Evolutionary conservation across 2,113 vertebrate species (phyloP).

Genomic region (Alectura lathami): DNA sequence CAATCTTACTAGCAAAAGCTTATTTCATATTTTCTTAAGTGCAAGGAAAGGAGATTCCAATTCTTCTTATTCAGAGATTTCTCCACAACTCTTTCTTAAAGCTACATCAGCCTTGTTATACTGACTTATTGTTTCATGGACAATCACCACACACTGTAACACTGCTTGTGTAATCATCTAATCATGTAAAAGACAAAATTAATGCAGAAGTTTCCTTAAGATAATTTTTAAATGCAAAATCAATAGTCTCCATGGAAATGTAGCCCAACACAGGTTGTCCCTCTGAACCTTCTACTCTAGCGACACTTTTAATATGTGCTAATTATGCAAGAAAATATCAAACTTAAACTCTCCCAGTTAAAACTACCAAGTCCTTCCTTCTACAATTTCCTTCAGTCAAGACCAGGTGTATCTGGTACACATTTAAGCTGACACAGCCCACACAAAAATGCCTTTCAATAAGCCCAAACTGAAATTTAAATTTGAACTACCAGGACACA

Average conservation of each 20-base stretch:
- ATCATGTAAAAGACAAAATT: slow-evolving; percentile 6
- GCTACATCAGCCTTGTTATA: background rate
- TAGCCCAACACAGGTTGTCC: background rate
- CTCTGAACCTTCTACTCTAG: background rate
- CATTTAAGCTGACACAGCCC: background rate
- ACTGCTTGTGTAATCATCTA: background rate
- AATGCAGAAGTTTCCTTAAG: slow-evolving; percentile 7
- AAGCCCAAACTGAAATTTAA: background rate
- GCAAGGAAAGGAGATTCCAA: background rate
- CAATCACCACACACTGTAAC: background rate
- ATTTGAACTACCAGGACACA: background rate
- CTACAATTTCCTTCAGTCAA: background rate
- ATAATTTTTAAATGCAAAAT: background rate
- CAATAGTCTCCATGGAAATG: background rate
- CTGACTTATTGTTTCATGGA: background rate
- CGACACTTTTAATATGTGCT: background rate
- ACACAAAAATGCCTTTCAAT: background rate
- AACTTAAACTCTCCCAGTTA: background rate
- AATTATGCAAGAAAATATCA: background rate
- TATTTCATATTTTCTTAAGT: background rate
- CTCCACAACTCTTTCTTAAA: background rate
- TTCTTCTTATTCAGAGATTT: background rate
- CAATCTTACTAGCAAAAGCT: background rate
- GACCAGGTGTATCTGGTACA: background rate
- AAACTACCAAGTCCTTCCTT: background rate